Conservation (phyloP, 2,113 vertebrate species). For the Thermophis baileyi region DNA sequence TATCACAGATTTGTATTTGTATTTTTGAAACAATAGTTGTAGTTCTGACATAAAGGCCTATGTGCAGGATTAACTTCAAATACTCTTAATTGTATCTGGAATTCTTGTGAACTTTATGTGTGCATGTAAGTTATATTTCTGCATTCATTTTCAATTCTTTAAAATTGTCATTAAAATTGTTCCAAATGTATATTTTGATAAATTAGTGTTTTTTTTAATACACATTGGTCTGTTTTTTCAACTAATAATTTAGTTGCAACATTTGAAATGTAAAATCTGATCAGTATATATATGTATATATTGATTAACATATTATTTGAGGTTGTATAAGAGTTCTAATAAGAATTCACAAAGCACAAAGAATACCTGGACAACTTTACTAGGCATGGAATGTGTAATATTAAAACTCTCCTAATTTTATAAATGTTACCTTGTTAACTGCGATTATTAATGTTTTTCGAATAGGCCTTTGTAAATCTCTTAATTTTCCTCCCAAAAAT, state of each 20-base stretch:
- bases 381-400: neutral
- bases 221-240: no score
- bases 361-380: neutral
- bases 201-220: neutral
- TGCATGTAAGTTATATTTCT: neutral
- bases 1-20: neutral
- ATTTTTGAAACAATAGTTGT: neutral
- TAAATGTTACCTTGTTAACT: neutral
- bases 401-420: neutral
- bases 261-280: neutral
- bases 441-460: neutral
- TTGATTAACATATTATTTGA: neutral
- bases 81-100: neutral
- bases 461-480: neutral
- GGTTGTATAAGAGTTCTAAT: neutral
- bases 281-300: no score
- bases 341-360: neutral
- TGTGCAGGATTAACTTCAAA: neutral
- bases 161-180: neutral
- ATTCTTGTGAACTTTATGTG: neutral
- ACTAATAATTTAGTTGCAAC: neutral
- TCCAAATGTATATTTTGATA: neutral
- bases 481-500: neutral
- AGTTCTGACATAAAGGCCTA: neutral
- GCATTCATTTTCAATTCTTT: neutral